A percentile compares a stretch with the other conserved stretches of the same genome.
These are phyloP conservation scores for Bungarus multicinctus DNA, from an alignment of 2,113 vertebrate genomes.

Conservation along the genomic window DNA sequence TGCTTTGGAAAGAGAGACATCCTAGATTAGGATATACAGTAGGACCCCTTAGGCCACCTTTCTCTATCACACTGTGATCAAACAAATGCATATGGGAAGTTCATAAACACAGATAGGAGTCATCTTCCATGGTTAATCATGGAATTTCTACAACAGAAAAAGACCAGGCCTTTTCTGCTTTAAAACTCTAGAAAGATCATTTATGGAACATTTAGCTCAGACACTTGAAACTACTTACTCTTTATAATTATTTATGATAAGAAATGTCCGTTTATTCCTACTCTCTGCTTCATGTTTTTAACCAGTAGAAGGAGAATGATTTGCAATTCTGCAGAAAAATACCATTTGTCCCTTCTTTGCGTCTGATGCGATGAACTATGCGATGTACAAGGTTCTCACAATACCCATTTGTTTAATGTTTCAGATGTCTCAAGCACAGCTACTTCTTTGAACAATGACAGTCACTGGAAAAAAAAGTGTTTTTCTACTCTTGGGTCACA, in stretches of 20 bases:
- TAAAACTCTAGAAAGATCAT: neutral
- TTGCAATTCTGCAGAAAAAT: neutral
- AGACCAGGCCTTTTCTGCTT: neutral
- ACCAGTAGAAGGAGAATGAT: neutral
- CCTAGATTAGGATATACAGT: neutral
- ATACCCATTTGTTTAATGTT: neutral
- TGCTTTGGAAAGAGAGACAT: neutral
- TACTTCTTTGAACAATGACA: neutral
- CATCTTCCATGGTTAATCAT: neutral
- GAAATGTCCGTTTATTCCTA: neutral
- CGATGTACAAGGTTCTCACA: neutral
- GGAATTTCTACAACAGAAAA: neutral
- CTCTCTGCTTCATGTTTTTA: neutral
- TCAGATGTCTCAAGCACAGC: neutral
- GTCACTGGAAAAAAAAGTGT: neutral
- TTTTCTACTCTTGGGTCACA: neutral
- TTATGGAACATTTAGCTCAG: neutral
- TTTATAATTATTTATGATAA: neutral
- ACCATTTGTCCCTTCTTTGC: neutral
- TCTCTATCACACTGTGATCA: neutral
- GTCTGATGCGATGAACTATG: neutral
- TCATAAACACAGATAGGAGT: neutral
- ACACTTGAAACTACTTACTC: neutral
- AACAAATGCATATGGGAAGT: neutral
- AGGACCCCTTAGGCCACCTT: neutral